phyloP scores from a whole-genome alignment of 2,888 invertebrate genomes.

The Elmis aenea region DNA sequence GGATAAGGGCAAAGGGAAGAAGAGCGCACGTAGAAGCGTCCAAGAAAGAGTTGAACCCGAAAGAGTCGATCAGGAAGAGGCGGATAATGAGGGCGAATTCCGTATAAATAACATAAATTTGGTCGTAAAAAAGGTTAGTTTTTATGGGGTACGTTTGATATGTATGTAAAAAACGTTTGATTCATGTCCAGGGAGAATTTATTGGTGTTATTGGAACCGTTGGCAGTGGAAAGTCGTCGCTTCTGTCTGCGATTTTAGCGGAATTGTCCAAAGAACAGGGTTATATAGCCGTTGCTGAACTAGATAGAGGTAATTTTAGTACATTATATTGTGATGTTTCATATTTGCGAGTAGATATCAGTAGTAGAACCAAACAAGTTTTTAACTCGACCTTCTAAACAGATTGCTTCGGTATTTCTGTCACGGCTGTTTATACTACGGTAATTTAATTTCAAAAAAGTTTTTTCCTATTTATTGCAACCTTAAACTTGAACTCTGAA shows the following conservation, averaged over 20 bases:
- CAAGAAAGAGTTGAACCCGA: constrained; percentile 20
- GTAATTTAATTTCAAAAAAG: too few relatives aligned
- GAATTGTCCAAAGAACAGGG: constrained; percentile 73
- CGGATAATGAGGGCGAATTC: constrained; percentile 31
- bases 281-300: constrained; percentile 62
- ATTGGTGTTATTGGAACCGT: constrained; percentile 85
- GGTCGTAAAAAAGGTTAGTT: constrained; percentile 44
- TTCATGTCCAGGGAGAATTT: constrained; percentile 67
- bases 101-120: constrained; percentile 43
- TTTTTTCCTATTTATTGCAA: too few relatives aligned
- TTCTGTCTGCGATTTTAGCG: constrained; percentile 79
- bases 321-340: too few relatives aligned
- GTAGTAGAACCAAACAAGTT: too few relatives aligned
- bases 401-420: too few relatives aligned
- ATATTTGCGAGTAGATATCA: too few relatives aligned
- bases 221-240: constrained; percentile 86
- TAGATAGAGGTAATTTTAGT: constrained; percentile 58
- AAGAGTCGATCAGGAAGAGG: constrained; percentile 11
- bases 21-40: too few relatives aligned
- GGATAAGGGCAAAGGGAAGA: constrained; percentile 52
- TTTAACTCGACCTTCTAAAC: too few relatives aligned
- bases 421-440: too few relatives aligned
- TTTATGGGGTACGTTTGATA: not conserved
- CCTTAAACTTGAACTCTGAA: too few relatives aligned
- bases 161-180: not conserved